Evolutionary conservation across 2,113 vertebrate genomes (phyloP), one percentile per base, ranked within the genome.

Genomic region (Mystacornis crossleyi): DNA sequence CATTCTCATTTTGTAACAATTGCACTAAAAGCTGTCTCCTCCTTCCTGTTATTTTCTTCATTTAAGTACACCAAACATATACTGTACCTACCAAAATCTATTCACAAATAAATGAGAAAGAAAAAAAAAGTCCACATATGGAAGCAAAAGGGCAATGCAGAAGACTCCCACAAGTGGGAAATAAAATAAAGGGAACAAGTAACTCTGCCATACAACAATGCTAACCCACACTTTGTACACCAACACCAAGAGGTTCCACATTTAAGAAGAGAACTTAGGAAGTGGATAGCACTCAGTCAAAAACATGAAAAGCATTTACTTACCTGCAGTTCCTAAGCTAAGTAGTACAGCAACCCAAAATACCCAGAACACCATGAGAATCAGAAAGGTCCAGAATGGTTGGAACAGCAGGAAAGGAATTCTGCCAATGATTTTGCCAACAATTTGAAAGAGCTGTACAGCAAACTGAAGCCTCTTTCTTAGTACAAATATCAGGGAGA

Each of bases 281-380:
- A 91, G 72, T 4, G 13, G 45, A 33, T 4, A 84, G 26, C 18
- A 77, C 38, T 91, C 34, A 80, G 28, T 20, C 29, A 67, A 48
- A 77, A 72, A 1, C 7, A 78, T 2, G 18, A 34, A 83, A 88
- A 92, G 43, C 5, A 45, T 36, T 50, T 28, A 80, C 98, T 97
- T 94, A 98, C 98, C 98, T 91, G 98, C 98, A 57, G 98, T 99
- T 61, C 98, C 98, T 94, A 98, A 96, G 85, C 98, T 98, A 48
- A 98, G 98, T 14, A 99, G 93, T 33, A 98, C 97, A 64, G 98
- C 97, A 81, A 98, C 96, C 98, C 98, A 99, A 78, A 98, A 97
- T 16, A 97, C 42, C 98, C 98, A 99, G 97, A 98, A 98, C 48
- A 96, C 55, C 36, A 97, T 18, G 24, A 98, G 98, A 93, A 98